Conservation (phyloP, 1,140 invertebrate species). For the Heliconius congener region DNA sequence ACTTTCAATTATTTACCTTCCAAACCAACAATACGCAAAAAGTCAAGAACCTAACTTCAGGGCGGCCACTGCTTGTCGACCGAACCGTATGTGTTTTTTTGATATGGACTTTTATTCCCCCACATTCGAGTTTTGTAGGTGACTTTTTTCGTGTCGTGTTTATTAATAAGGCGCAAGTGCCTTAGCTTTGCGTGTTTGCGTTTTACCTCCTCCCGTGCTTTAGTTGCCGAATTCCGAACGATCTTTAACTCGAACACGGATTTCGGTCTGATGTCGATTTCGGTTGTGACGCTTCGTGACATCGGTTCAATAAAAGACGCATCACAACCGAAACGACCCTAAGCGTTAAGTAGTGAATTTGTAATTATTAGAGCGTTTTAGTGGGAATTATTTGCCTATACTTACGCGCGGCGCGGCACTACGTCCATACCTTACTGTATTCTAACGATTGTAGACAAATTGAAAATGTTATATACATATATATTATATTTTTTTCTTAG, state of each 20-base stretch:
- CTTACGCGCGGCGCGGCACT: slow-evolving; percentile 34
- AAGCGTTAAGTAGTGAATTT: slow-evolving; percentile 69
- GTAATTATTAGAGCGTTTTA: slow-evolving; percentile 64
- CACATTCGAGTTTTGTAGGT: slow-evolving; percentile 60
- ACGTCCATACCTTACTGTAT: slow-evolving; percentile 14
- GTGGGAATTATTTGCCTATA: slow-evolving; percentile 54
- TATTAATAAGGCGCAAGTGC: slow-evolving; percentile 68
- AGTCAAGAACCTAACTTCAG: too few relatives aligned
- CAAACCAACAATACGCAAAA: too few relatives aligned
- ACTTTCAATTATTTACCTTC: too few relatives aligned
- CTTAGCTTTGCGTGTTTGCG: slow-evolving; percentile 55
- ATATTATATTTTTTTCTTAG: slow-evolving; percentile 59
- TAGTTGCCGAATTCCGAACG: slow-evolving; percentile 16
- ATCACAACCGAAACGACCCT: slow-evolving; percentile 23
- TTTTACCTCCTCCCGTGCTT: slow-evolving; percentile 54
- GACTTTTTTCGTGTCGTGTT: slow-evolving; percentile 76
- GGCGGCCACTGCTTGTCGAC: too few relatives aligned
- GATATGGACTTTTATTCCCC: slow-evolving; percentile 57
- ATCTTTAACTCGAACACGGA: slow-evolving; percentile 21
- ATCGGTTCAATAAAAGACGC: slow-evolving; percentile 14
- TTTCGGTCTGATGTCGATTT: background rate
- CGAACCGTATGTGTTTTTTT: slow-evolving; percentile 48
- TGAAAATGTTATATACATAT: slow-evolving; percentile 27
- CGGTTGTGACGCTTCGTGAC: background rate
- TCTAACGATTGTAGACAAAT: slow-evolving; percentile 51